Evolutionary conservation across 2,797 vertebrate genomes (phyloP).

Genomic region (Lepilemur ruficaudatus): DNA sequence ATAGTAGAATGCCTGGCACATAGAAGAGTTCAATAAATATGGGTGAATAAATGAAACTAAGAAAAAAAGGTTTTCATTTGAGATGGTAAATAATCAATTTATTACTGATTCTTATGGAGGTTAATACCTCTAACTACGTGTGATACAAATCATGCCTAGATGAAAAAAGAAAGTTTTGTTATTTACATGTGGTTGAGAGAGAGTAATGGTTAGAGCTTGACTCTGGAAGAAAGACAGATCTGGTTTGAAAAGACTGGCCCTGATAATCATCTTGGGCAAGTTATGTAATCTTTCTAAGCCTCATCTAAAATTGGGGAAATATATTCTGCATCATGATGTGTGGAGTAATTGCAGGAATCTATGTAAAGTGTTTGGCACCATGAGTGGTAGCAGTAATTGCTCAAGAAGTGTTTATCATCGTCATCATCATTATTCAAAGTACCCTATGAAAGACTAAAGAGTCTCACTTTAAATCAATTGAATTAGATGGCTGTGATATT

Average conservation of each 20-base stretch:
- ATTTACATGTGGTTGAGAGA: neutral
- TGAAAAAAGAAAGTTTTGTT: neutral
- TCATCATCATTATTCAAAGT: neutral
- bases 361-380: neutral
- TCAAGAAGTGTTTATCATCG: neutral
- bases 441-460: neutral
- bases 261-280: neutral
- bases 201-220: neutral
- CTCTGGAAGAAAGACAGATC: neutral
- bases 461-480: neutral
- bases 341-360: neutral
- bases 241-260: neutral
- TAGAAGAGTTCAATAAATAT: neutral
- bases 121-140: neutral
- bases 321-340: rapidly evolving
- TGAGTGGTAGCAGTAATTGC: neutral
- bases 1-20: no score
- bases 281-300: neutral
- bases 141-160: neutral
- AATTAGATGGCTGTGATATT: neutral
- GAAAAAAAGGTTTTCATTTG: neutral
- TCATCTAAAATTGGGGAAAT: neutral
- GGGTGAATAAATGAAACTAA: neutral
- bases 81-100: neutral
- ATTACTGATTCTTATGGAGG: neutral